Conservation (phyloP, 1,140 invertebrate species). For the Papilio helenus region DNA sequence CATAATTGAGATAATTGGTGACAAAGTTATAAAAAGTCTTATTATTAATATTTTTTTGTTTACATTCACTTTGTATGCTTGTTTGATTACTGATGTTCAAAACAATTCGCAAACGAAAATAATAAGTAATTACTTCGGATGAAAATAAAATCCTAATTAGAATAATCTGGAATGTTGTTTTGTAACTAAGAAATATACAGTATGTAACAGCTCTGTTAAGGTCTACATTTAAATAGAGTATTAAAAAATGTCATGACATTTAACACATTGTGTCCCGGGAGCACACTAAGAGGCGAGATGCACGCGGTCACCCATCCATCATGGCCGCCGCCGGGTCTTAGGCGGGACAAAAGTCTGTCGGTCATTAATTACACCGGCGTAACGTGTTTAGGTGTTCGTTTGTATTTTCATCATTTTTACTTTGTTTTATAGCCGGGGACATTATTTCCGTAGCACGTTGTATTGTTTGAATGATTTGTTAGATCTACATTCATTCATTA, state of each 20-base stretch:
- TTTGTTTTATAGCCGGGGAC: background rate
- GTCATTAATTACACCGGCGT: conserved; percentile 31
- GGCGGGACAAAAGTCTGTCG: conserved; percentile 27
- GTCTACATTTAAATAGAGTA: background rate
- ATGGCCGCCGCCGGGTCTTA: conserved; percentile 21
- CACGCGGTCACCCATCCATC: conserved; percentile 29
- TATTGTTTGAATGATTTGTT: conserved; percentile 24
- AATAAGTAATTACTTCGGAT: too few relatives aligned
- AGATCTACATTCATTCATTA: background rate
- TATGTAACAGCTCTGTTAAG: conserved; percentile 3
- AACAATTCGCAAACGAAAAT: too few relatives aligned
- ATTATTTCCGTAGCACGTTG: background rate
- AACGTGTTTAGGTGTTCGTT: conserved; percentile 35
- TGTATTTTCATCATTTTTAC: conserved; percentile 14
- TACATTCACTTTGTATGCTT: too few relatives aligned
- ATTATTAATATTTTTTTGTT: too few relatives aligned
- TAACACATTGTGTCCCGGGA: conserved; percentile 27
- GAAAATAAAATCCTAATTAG: too few relatives aligned
- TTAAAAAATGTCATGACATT: conserved; percentile 32
- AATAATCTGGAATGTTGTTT: background rate
- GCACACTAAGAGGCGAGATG: background rate
- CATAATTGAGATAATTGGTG: too few relatives aligned
- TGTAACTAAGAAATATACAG: background rate
- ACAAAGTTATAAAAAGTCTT: too few relatives aligned
- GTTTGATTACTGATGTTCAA: too few relatives aligned